Percentiles rank a stretch among this genome's conserved stretches.
Evolutionary conservation across 2,888 invertebrate species (phyloP).

Genomic region (Teleiodes luculella): DNA sequence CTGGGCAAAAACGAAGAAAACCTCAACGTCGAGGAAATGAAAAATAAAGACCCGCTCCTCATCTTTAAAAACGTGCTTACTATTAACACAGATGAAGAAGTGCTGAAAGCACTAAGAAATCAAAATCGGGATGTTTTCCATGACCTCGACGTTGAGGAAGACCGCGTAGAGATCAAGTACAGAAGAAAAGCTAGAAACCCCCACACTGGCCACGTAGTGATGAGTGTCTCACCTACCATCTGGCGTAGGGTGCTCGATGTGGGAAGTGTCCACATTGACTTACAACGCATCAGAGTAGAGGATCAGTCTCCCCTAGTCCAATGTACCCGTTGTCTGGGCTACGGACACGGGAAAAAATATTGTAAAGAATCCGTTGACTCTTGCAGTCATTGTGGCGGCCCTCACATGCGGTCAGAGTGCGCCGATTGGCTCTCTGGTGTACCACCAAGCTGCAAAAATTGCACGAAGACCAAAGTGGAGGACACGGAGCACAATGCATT

Average conservation of each 20-base stretch:
- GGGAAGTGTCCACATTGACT: background rate
- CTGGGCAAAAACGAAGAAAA: no score
- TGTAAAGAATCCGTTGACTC: background rate
- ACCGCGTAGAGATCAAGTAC: background rate
- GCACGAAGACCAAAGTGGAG: background rate
- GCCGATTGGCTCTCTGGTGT: background rate
- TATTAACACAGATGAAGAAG: background rate
- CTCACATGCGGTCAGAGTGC: constrained; percentile 2
- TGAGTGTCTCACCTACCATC: background rate
- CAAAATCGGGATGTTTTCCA: background rate
- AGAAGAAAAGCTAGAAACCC: background rate
- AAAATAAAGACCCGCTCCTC: background rate
- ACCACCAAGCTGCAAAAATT: background rate
- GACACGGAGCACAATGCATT: background rate
- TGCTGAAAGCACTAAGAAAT: background rate
- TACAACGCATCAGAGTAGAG: background rate
- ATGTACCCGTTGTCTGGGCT: constrained; percentile 9
- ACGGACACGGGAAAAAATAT: constrained; percentile 8
- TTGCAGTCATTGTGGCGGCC: constrained; percentile 17
- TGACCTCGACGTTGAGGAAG: background rate
- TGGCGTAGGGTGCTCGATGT: background rate
- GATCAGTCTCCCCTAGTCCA: constrained; percentile 13
- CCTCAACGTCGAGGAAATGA: background rate
- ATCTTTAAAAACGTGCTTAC: background rate
- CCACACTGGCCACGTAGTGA: background rate